Evolutionary conservation across 2,797 vertebrate genomes (phyloP).

Genomic region (Chelidonichthys spinosus): DNA sequence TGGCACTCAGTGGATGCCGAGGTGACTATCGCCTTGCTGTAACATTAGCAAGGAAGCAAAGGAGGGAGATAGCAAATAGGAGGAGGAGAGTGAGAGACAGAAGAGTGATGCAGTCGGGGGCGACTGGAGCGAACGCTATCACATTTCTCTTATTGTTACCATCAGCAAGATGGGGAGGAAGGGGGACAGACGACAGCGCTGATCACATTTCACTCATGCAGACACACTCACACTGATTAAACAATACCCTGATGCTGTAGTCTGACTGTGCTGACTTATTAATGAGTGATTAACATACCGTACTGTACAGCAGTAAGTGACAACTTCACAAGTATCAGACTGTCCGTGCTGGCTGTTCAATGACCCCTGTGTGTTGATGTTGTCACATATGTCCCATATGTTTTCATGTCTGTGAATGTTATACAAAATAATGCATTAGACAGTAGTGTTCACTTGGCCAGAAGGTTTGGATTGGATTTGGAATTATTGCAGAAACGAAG

Average conservation of each 20-base stretch:
- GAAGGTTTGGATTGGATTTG: too few species aligned
- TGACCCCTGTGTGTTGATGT: not conserved
- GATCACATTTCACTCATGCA: conserved; percentile 67
- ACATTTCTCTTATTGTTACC: conserved; percentile 53
- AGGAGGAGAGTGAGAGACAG: conserved; percentile 14
- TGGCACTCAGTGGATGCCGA: conserved; percentile 59
- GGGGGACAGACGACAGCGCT: conserved; percentile 1
- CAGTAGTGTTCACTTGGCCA: too few species aligned
- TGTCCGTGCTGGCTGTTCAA: not conserved
- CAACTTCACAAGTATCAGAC: conserved; percentile 13
- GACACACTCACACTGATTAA: conserved; percentile 63
- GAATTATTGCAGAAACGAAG: too few species aligned
- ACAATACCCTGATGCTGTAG: conserved; percentile 64
- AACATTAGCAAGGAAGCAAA: conserved; percentile 45
- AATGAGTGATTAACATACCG: conserved; percentile 64
- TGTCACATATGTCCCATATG: too few species aligned
- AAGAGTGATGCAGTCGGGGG: conserved; percentile 34
- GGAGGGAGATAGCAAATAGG: conserved; percentile 1
- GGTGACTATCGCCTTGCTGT: conserved; percentile 42
- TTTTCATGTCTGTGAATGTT: too few species aligned
- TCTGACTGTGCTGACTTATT: conserved; percentile 71
- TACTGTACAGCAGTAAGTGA: conserved; percentile 38
- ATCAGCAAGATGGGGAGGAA: conserved; percentile 59
- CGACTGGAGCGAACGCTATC: conserved; percentile 43
- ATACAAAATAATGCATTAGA: too few species aligned